These are phyloP conservation scores for Rhegmatorhina hoffmannsi DNA, from an alignment of 2,113 vertebrate species.

Conservation along the genomic window DNA sequence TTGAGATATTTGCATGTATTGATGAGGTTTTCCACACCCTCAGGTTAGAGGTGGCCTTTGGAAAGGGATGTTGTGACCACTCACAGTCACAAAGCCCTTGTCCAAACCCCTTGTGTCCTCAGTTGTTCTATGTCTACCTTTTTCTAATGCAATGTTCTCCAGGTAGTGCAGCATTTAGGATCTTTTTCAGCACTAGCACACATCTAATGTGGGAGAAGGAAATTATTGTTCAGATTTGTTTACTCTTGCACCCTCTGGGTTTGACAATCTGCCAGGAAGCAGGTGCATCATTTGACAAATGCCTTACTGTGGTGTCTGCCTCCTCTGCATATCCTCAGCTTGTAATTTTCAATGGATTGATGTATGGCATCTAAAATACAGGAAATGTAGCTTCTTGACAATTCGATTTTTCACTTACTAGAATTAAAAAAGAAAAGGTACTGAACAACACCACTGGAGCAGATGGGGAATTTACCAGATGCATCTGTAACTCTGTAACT, in stretches of 20 bases:
- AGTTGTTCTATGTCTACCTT: rapidly evolving
- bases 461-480: neutral
- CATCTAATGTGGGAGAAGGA: neutral
- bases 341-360: neutral
- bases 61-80: neutral
- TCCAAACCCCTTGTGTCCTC: neutral
- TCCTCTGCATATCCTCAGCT: neutral
- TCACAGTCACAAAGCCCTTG: neutral
- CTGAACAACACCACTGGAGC: neutral
- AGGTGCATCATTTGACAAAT: slow-evolving; percentile 36
- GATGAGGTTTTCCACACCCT: neutral
- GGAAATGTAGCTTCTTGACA: neutral
- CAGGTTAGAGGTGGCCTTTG: neutral
- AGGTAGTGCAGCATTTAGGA: neutral
- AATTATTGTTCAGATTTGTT: slow-evolving; percentile 12
- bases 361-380: neutral
- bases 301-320: neutral
- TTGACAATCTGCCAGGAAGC: neutral
- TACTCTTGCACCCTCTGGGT: neutral
- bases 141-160: neutral
- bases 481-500: neutral
- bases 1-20: neutral
- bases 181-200: neutral
- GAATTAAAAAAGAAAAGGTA: neutral
- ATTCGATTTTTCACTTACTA: neutral